Base-by-base conservation (phyloP, 2,113 vertebrate species). In the Callocephalon fimbriatum region DNA sequence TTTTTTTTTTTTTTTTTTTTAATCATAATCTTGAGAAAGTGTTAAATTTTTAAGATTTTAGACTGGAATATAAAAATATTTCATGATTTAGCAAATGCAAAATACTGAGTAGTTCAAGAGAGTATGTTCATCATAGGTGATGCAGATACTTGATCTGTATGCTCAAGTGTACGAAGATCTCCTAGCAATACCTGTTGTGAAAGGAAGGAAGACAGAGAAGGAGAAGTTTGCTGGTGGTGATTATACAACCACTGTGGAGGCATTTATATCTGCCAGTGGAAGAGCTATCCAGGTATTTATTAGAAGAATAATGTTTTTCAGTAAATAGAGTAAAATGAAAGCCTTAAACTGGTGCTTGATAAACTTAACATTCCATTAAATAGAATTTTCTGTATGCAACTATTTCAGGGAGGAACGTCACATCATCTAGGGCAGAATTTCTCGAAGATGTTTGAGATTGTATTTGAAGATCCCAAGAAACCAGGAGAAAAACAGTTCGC, bases 351-450 rank as follows among this genome's bases (percentile, higher is more conserved):
- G 20, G 22, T 71, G 18, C 35, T 56, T 35, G 19, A 40, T 50
- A 74, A 35, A n/a, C 19, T 84, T 31, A 63, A 47, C 50, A 72
- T 89, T 66, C 40, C 5, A 25, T 14, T 87, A 27, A 80, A 32
- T 8, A 54, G 38, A 90, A 54, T 88, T 63, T 92, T 88, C n/a
- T 95, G 2, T 85, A 32, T 89, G 23, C 19, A 66, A 95, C 21
- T 86, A 2, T 97, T 96, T 84, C 95, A 99, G 99, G 99, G 99
- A 78, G 99, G 97, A 29, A 99, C 99, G 0, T 99, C 99, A 65
- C 99, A 99, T 98, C 99, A 99, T 90, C 98, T 99, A 75, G 99
- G 99, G 17, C 99, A 99, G 97, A 99, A 99, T 98, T 99, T 99
- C 96, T 99, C 99, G 44, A 99, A 96, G 97, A 99, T 99, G 99